Evolutionary conservation across 2,797 vertebrate genomes (phyloP), one percentile per base, ranked within the genome.

Genomic region (Urosaurus nigricauda): DNA sequence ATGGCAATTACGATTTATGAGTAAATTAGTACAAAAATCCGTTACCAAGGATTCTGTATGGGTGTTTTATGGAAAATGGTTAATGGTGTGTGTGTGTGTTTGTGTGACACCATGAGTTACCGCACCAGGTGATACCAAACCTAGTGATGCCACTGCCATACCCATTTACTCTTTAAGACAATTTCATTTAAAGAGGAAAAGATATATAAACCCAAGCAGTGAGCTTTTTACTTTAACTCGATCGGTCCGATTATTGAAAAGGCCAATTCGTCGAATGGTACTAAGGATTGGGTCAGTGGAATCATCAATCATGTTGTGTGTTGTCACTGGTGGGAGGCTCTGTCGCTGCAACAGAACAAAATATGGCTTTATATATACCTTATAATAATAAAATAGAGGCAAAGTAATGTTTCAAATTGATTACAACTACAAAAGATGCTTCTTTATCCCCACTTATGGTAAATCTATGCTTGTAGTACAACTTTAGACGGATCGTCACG

Each of bases 241-340:
- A 95, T 99, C 99, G 0, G 97, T 97, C 68, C 98, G 97, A 90
- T 97, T 96, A 93, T 99, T 99, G 96, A 99, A 99, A 84, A 99
- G 98, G 53, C 98, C 97, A 0, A 99, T 98, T 56, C 99, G 97
- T 35, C 99, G 95, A 70, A 99, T 96, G 83, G 98, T 99, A 92
- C 94, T 97, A 88, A 99, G 98, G 92, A 99, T 99, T 1, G 99
- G 98, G 88, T 99, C 99, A 0, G 95, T 96, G 37, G 97, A 91
- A 90, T 99, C 98, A 0, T 99, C 98, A 17, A 98, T 96, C 98
- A 99, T 98, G 96, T 99, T 99, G 97, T 99, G 99, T 13, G 99
- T 99, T 73, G 98, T 99, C 93, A 99, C 98, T 7, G 99, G 99
- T n/a, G 99, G 99, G 86, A 99, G 96, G 80, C 96, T 96, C 88